These are phyloP conservation scores for Phylloscopus trochilus DNA, from an alignment of 2,113 vertebrate species.

Conservation along the genomic window DNA sequence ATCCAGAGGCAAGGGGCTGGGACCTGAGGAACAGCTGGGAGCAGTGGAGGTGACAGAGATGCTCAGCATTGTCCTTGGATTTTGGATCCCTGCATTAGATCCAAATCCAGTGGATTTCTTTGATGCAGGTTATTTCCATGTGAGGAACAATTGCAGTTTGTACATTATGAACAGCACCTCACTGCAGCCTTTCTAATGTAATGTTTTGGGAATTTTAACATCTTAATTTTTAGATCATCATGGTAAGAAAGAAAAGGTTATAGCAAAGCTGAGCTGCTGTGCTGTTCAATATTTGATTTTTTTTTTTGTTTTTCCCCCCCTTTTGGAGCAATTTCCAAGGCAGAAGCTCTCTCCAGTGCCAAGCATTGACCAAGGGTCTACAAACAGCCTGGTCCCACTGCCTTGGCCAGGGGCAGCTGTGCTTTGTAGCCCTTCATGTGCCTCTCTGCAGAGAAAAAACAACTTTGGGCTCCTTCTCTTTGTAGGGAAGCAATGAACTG, in stretches of 20 bases:
- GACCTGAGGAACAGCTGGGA: accelerated
- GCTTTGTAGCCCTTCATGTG: neutral
- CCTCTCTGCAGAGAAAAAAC: neutral
- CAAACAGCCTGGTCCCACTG: neutral
- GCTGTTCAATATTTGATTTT: neutral
- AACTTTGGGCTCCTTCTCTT: neutral
- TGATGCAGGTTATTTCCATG: neutral
- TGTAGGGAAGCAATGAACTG: neutral
- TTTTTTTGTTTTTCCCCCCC: too few relatives aligned
- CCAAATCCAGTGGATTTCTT: neutral
- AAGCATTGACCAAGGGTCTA: neutral
- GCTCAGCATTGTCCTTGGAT: neutral
- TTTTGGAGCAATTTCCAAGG: neutral
- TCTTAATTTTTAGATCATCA: neutral
- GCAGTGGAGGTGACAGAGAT: neutral
- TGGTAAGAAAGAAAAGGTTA: accelerated
- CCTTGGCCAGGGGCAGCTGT: neutral
- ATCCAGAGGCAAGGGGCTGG: neutral
- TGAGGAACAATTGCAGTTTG: neutral
- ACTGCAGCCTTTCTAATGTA: accelerated
- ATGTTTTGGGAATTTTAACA: neutral
- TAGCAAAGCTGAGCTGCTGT: neutral
- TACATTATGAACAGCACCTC: accelerated
- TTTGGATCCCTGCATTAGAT: neutral
- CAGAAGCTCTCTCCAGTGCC: neutral